Evolutionary conservation across 2,888 invertebrate species (phyloP).

Genomic region (Pristionchus maxplancki): DNA sequence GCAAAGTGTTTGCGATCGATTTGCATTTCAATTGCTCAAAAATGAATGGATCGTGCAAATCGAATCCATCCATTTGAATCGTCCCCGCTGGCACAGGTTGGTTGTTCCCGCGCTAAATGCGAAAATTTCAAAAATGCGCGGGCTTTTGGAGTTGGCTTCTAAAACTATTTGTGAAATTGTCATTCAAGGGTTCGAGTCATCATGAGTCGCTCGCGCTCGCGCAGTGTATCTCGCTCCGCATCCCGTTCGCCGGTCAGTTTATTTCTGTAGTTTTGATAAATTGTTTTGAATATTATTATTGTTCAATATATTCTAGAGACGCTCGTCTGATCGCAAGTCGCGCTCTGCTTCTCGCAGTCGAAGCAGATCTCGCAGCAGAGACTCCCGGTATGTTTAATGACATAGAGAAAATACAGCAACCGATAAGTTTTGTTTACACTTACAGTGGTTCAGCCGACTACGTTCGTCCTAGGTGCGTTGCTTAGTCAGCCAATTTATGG

Average conservation of each 20-base stretch:
- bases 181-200: background rate
- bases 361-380: constrained; percentile 42
- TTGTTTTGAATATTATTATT: background rate
- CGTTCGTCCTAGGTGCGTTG: constrained; percentile 12
- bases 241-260: constrained; percentile 54
- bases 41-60: background rate
- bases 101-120: background rate
- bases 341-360: constrained; percentile 43
- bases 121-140: constrained; percentile 48
- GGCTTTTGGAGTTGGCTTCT: constrained; percentile 48
- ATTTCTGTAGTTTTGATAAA: background rate
- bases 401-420: background rate
- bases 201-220: constrained; percentile 52
- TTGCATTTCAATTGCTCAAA: background rate
- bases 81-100: constrained; percentile 23
- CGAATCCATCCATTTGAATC: background rate
- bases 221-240: constrained; percentile 51
- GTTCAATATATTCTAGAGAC: background rate
- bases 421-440: background rate
- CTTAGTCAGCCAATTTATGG: background rate
- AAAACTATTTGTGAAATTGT: background rate
- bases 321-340: constrained; percentile 26
- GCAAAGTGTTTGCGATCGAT: constrained; percentile 4
- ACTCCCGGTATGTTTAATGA: constrained; percentile 27
- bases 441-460: constrained; percentile 10